Evolutionary conservation across 1,140 invertebrate species (phyloP), one percentile per base, ranked within the genome.

Genomic region (Cotesia typhae): DNA sequence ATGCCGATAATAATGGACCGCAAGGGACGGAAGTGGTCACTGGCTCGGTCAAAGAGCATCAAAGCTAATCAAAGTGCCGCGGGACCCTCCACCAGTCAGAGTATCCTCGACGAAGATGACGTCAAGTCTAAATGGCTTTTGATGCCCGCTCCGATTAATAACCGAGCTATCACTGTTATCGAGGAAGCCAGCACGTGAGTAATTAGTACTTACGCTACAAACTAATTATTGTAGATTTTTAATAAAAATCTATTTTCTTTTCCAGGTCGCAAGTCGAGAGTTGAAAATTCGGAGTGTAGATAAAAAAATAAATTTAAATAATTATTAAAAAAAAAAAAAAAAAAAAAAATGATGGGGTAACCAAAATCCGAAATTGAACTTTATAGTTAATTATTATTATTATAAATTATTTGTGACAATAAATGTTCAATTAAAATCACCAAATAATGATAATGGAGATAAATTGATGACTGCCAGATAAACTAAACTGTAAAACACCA

Each of bases 1-100:
- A 90, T 93, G 87, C 92, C 92, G 4, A 90, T 91, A 70, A 89
- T 93, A 74, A 88, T 91, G 81, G 92, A 93, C 78, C 87, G 91
- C 7, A 90, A 91, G 75, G 90, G 90, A 12, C 84, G 92, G 51
- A 88, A 91, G 47, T 93, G 92, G 92, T 93, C 92, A 0, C 83
- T 92, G 57, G 91, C 90, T 1, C 85, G 87, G 66, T 86, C 85
- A 4, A 84, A 83, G 53, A 69, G 55, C 71, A 67, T 67, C 17
- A 68, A 72, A 12, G 73, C 75, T 65, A 81, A 66, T 74, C 76
- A 72, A 38, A 28, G 67, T 1, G 52, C 47, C 7, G 17, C 28
- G 47, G 69, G n/a, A 5, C 41, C 65, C 3, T 57, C 47, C 47
- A 72, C 67, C 65, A 59, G 60, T 12, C 28, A 70, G 68, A 69